Conservation (phyloP, 2,888 invertebrate genomes). For the Panzeria rudis region DNA sequence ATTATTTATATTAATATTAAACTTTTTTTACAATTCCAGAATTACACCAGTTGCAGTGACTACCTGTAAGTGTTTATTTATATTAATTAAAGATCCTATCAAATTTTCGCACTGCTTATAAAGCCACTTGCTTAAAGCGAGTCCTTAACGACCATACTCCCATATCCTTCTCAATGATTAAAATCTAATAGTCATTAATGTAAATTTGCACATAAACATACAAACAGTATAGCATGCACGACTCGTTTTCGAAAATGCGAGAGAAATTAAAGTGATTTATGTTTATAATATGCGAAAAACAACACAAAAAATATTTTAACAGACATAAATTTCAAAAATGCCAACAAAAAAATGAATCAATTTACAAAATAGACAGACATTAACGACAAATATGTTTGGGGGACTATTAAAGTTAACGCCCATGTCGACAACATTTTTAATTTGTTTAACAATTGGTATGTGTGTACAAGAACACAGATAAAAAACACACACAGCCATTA, state of each 20-base stretch:
- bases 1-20: not conserved
- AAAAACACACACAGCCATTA: not conserved
- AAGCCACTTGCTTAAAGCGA: conserved; percentile 1
- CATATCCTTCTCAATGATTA: conserved; percentile 36
- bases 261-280: conserved; percentile 68
- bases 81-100: not conserved
- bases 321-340: conserved; percentile 8
- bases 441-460: conserved; percentile 64
- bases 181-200: conserved; percentile 66
- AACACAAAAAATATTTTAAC: conserved; percentile 27
- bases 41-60: not conserved
- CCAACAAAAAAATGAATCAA: conserved; percentile 47
- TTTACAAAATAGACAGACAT: conserved; percentile 28
- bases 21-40: not conserved
- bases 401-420: conserved; percentile 61
- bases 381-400: conserved; percentile 34
- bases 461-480: conserved; percentile 1
- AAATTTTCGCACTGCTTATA: not conserved
- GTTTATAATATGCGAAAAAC: conserved; percentile 59
- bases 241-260: conserved; percentile 32
- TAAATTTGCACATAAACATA: conserved; percentile 34
- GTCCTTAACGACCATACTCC: not conserved
- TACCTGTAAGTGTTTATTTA: conserved; percentile 1
- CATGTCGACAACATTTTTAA: conserved; percentile 68
- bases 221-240: not conserved